A percentile compares a stretch with the other conserved stretches of the same genome.
Conservation (phyloP, 1,140 invertebrate genomes). For the Nomia melanderi region DNA sequence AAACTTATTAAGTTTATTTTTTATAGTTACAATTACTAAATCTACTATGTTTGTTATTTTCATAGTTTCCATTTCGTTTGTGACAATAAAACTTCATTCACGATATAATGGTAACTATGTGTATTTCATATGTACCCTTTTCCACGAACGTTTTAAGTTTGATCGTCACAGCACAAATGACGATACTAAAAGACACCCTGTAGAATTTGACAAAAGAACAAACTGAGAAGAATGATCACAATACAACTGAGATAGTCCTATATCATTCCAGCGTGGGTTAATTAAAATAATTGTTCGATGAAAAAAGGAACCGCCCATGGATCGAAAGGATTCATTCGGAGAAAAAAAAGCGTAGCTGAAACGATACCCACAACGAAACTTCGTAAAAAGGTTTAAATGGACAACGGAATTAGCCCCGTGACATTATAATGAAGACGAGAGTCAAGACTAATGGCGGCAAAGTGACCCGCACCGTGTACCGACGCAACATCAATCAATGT, state of each 20-base stretch:
- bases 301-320: neutral
- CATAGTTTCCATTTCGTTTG: no score
- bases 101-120: no score
- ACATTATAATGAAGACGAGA: conserved; percentile 68
- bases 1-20: no score
- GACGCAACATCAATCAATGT: conserved; percentile 68
- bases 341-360: conserved; percentile 34
- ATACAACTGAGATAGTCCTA: neutral
- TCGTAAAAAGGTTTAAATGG: conserved; percentile 53
- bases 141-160: no score
- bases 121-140: no score
- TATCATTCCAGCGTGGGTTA: neutral
- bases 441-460: conserved; percentile 65
- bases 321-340: neutral
- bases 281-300: conserved; percentile 23
- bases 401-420: conserved; percentile 59
- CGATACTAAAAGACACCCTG: no score
- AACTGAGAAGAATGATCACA: neutral
- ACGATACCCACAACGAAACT: conserved; percentile 38
- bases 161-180: no score
- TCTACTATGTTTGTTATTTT: no score
- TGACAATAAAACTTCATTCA: no score
- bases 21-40: no score
- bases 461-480: conserved; percentile 49
- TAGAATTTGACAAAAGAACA: neutral